These are phyloP conservation scores for Glaucomys volans DNA, from an alignment of 2,113 vertebrate species.

Conservation along the genomic window DNA sequence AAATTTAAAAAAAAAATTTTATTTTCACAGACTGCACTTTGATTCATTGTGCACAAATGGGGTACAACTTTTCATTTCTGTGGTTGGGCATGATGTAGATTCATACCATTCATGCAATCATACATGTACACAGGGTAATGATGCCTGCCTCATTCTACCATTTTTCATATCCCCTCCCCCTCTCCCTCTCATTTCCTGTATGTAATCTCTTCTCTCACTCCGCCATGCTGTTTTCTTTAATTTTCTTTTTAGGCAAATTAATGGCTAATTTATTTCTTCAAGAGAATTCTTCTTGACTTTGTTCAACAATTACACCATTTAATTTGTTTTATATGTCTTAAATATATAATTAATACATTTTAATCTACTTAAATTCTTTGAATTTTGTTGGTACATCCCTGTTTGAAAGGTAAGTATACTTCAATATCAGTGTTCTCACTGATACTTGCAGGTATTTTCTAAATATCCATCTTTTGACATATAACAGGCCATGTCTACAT, in stretches of 20 bases:
- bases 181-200: too few relatives aligned
- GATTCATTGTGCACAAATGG: too few relatives aligned
- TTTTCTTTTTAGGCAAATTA: conserved; percentile 9
- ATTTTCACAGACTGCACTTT: too few relatives aligned
- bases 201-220: too few relatives aligned
- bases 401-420: background rate
- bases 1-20: too few relatives aligned
- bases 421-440: background rate
- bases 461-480: background rate
- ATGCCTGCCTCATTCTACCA: too few relatives aligned
- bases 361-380: conserved; percentile 2
- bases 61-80: too few relatives aligned
- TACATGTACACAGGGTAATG: too few relatives aligned
- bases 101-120: too few relatives aligned
- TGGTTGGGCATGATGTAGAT: too few relatives aligned
- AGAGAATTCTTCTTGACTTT: background rate
- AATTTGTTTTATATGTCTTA: background rate
- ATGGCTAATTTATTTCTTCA: background rate
- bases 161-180: too few relatives aligned
- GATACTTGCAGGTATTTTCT: background rate
- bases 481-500: background rate
- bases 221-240: too few relatives aligned
- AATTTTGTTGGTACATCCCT: background rate
- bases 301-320: background rate
- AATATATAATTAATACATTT: conserved; percentile 25